Evolutionary conservation across 2,888 invertebrate genomes (phyloP).

Genomic region (Diplazon laetatorius): DNA sequence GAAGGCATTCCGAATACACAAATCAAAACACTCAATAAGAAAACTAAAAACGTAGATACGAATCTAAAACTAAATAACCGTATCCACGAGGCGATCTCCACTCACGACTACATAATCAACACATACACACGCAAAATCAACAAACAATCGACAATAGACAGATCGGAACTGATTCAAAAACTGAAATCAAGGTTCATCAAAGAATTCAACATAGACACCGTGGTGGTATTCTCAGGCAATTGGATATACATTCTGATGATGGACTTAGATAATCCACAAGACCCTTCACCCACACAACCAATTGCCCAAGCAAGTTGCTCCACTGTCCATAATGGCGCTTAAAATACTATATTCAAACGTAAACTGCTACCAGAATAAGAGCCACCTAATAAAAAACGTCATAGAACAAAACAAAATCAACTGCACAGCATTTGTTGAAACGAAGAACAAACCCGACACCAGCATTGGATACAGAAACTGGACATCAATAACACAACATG

Average conservation of each 20-base stretch:
- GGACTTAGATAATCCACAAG: too few relatives aligned
- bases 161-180: not conserved
- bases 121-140: not conserved
- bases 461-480: slow-evolving; percentile 19
- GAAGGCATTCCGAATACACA: too few relatives aligned
- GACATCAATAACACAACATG: slow-evolving; percentile 7
- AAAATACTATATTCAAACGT: slow-evolving; percentile 17
- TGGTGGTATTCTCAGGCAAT: not conserved
- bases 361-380: slow-evolving; percentile 17
- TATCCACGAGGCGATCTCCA: not conserved
- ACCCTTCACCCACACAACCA: too few relatives aligned
- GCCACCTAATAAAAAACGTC: slow-evolving; percentile 11
- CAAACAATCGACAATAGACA: not conserved
- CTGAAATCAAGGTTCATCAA: not conserved
- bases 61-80: not conserved
- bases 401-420: slow-evolving; percentile 29
- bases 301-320: too few relatives aligned
- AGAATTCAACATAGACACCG: not conserved
- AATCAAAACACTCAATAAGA: too few relatives aligned
- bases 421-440: slow-evolving; percentile 30
- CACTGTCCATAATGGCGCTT: too few relatives aligned
- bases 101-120: not conserved
- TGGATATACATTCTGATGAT: too few relatives aligned
- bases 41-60: not conserved
- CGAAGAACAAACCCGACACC: not conserved